Evolutionary conservation across 2,113 vertebrate species (phyloP), one percentile per base, ranked within the genome.

Genomic region (Prinia subflava): DNA sequence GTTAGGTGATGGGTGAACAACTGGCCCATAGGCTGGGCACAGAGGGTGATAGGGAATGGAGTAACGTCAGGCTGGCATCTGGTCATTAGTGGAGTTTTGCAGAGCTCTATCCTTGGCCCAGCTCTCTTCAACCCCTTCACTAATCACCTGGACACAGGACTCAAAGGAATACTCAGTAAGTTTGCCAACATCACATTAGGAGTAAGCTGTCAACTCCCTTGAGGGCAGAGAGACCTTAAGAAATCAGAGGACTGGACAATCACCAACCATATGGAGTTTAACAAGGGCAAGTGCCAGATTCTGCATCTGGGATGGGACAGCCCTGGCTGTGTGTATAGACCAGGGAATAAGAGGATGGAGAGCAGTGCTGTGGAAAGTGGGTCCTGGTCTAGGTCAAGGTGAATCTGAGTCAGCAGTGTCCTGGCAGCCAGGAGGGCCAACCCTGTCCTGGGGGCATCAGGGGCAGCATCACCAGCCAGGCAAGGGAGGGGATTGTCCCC

Each of bases 381-480:
- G 8, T 37, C 7, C 33, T 33, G 73, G 33, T 15, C 0, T 0
- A 8, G 23, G 15, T 0, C 9, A 77, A 37, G 18, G 1, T 39
- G 18, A 46, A 19, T 4, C 1, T 12, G 37, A 60, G 9, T 0
- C 63, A 76, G 62, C 31, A 76, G 31, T 27, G 21, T 17, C 31
- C 62, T 50, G 44, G 31, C 44, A 77, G 62, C 63, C 71, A 52
- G 53, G 9, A 86, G 53, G 17, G 22, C 6, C 73, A 37, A 0
- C 1, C 7, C 0, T 33, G 46, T 28, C 73, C 53, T 60, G 33
- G 14, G 21, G 8, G 2, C 22, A 60, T 27, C 37, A 68, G 71
- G 62, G 6, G 59, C 35, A 50, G 17, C 37, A 44, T 19, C 0
- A 0, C 59, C 25, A 52, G 14, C 14, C 0, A 0, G 37, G 11